Base-by-base conservation (phyloP, 2,797 vertebrate species). In the Takifugu ocellatus region DNA sequence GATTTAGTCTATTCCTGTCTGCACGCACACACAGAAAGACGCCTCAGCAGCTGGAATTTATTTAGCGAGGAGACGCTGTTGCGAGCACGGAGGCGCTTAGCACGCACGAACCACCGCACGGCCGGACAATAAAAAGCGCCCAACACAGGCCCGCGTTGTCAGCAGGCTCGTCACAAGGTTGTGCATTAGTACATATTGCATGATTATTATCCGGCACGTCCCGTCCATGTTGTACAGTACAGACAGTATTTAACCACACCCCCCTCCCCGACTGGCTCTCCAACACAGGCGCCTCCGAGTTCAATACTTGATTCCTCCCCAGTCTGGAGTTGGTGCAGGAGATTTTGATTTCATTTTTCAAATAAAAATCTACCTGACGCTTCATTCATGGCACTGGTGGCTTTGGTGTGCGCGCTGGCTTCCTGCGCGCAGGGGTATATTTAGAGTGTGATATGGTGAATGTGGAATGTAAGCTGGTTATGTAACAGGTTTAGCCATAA, bases 401-500 rank as follows among this genome's bases (percentile, higher is more conserved):
- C 45, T 24, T 24, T 43, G 2, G 14, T 29, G 63, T n/a, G 63
- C 54, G 68, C 75, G 11, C 69, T 61, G 78, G 8, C 27, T 47
- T 77, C 77, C 77, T 77, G 75, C 39, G 82, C 79, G 64, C 82
- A 66, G 33, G 74, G 85, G 83, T 94, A 93, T 93, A 95, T 95
- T 94, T 95, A 94, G 93, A 91, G 90, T 87, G 89, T 90, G 93
- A 93, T 93, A 92, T 91, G 88, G 90, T 92, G 92, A 92, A 93
- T 91, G 91, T 93, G 93, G 93, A 94, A 94, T 94, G 93, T 93
- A 90, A 95, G 93, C 91, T 88, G 92, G 92, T 96, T 97, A 96
- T 95, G 94, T 96, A 98, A 97, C 93, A 92, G 91, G 92, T 93
- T 94, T 95, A 93, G 93, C 93, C 92, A 94, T 94, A 94, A 96